phyloP scores from a whole-genome alignment of 2,113 vertebrate genomes.

The Genyomyrus donnyi region DNA sequence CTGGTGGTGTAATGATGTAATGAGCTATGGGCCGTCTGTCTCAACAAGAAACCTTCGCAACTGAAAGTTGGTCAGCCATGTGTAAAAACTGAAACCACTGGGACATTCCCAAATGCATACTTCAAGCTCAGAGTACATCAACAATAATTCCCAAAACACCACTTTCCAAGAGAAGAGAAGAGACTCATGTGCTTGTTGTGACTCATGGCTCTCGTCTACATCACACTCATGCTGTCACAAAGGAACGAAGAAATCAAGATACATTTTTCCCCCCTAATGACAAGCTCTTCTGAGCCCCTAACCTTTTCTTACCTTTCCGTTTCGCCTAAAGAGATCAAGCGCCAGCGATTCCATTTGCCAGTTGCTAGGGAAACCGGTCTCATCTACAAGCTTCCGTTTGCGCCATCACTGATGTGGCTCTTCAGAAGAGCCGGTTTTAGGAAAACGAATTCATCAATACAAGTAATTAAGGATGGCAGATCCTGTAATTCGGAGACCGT shows the following conservation, averaged over 20 bases:
- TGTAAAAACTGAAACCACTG: background rate
- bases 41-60: background rate
- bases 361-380: constrained; percentile 33
- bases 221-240: background rate
- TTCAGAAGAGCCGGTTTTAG: background rate
- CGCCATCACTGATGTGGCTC: background rate
- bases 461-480: constrained; percentile 9
- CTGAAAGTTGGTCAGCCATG: background rate
- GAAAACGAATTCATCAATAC: constrained; percentile 6
- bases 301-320: background rate
- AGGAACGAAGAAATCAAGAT: background rate
- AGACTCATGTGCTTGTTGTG: background rate
- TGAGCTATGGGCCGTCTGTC: background rate
- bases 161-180: background rate
- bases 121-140: background rate
- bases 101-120: background rate
- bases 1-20: background rate
- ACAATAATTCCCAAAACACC: background rate
- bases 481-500: background rate
- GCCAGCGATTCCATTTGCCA: constrained; percentile 2
- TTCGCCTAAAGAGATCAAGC: background rate
- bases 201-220: background rate
- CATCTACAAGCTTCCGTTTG: constrained; percentile 14
- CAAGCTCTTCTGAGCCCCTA: background rate
- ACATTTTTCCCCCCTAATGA: background rate